Percentiles rank a stretch among this genome's conserved stretches.
Evolutionary conservation across 2,888 invertebrate genomes (phyloP).

Genomic region (Cordilura impudica): DNA sequence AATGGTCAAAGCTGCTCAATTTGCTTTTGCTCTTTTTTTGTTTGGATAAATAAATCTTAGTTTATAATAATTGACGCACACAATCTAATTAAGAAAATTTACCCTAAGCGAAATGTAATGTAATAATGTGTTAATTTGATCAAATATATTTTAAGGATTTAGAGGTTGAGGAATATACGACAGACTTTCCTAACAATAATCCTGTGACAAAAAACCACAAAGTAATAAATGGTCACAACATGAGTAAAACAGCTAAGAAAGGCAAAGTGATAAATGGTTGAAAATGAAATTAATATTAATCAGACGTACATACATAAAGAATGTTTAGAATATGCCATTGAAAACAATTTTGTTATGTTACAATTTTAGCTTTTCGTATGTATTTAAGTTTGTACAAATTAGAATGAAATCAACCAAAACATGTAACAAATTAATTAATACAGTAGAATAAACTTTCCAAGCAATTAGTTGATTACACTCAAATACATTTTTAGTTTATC

Average conservation of each 20-base stretch:
- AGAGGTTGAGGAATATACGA: background rate
- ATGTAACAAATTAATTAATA: too few species aligned
- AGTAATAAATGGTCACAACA: conserved; percentile 7
- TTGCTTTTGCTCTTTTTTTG: too few species aligned
- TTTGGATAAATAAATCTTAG: conserved; percentile 24
- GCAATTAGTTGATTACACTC: too few species aligned
- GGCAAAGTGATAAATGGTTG: background rate
- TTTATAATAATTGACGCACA: conserved; percentile 23
- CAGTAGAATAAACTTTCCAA: too few species aligned
- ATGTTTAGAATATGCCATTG: too few species aligned
- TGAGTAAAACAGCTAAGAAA: background rate
- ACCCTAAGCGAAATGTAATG: background rate
- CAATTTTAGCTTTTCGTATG: too few species aligned
- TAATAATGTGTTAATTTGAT: conserved; percentile 20
- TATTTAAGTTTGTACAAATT: too few species aligned
- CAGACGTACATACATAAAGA: conserved; percentile 7
- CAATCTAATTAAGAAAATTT: background rate
- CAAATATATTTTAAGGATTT: conserved; percentile 4
- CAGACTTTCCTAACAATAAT: background rate
- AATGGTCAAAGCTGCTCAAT: background rate
- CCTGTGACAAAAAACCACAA: background rate
- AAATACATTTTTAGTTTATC: too few species aligned
- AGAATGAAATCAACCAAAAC: too few species aligned
- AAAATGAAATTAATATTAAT: conserved; percentile 33
- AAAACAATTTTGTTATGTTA: too few species aligned